Conservation (phyloP, 2,888 invertebrate genomes). For the Epirrhoe tristata region DNA sequence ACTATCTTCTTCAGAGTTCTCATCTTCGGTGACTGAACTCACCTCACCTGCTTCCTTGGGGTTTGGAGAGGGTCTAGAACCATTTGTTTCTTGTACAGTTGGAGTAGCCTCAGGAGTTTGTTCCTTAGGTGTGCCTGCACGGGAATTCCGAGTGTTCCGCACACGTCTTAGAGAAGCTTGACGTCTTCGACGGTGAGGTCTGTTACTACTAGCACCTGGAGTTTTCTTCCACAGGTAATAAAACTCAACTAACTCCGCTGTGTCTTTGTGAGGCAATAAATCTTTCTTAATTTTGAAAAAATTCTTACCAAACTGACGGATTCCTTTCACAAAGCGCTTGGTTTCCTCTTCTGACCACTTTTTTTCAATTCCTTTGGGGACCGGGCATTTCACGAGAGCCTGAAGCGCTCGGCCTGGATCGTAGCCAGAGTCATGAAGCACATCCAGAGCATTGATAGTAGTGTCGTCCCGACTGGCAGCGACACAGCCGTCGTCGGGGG, state of each 20-base stretch:
- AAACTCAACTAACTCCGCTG: slow-evolving; percentile 98
- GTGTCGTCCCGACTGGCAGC: slow-evolving; percentile 99
- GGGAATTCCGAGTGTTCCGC: slow-evolving; percentile 94
- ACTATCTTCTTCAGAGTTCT: slow-evolving; percentile 97
- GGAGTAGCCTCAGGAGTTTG: slow-evolving; percentile 87
- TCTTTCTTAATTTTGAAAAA: slow-evolving; percentile 99
- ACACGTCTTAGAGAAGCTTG: slow-evolving; percentile 95
- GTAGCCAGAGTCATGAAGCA: slow-evolving; percentile 97
- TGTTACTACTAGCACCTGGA: slow-evolving; percentile 97
- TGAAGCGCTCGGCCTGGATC: slow-evolving; percentile 98
- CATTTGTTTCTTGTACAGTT: slow-evolving; percentile 81
- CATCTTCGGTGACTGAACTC: slow-evolving; percentile 94
- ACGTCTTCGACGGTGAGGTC: slow-evolving; percentile 95
- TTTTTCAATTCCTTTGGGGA: slow-evolving; percentile 98
- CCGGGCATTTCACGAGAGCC: slow-evolving; percentile 98
- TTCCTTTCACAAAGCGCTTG: slow-evolving; percentile 99
- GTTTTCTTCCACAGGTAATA: slow-evolving; percentile 99
- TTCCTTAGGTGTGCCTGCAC: slow-evolving; percentile 91
- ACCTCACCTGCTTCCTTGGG: slow-evolving; percentile 89
- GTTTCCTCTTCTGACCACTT: slow-evolving; percentile 99
- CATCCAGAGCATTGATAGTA: slow-evolving; percentile 98
- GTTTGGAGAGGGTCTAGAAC: slow-evolving; percentile 87
- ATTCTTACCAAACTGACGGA: slow-evolving; percentile 99
- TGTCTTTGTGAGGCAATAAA: slow-evolving; percentile 97
- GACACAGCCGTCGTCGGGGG: slow-evolving; percentile 98